A percentile compares a stretch with the other conserved stretches of the same genome.
Conservation (phyloP, 2,888 invertebrate genomes). For the Melipona beecheii region DNA sequence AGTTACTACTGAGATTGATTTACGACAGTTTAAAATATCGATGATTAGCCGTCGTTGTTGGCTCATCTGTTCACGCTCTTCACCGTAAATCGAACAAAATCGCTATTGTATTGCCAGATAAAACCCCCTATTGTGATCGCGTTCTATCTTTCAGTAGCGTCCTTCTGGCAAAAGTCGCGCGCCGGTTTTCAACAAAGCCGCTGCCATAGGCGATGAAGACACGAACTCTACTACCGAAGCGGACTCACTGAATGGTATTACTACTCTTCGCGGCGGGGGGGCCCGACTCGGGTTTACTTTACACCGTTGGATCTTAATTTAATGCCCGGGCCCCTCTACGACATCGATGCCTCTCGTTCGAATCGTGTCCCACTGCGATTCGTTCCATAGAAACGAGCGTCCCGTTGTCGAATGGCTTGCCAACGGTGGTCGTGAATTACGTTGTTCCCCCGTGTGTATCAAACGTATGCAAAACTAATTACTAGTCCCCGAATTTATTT, state of each 20-base stretch:
- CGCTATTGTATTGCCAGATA: neutral
- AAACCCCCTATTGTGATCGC: neutral
- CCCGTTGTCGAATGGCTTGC: slow-evolving; percentile 15
- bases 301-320: slow-evolving; percentile 75
- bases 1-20: too few relatives aligned
- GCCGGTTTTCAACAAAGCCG: slow-evolving; percentile 40
- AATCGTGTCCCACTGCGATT: slow-evolving; percentile 17
- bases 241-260: slow-evolving; percentile 71
- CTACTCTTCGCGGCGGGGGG: slow-evolving; percentile 71
- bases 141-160: neutral
- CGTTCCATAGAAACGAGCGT: slow-evolving; percentile 35
- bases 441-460: neutral
- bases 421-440: slow-evolving; percentile 26
- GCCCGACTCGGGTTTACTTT: slow-evolving; percentile 69
- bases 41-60: too few relatives aligned
- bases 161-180: slow-evolving; percentile 25
- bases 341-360: slow-evolving; percentile 54
- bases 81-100: too few relatives aligned
- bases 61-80: too few relatives aligned
- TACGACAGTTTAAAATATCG: too few relatives aligned
- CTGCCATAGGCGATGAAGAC: slow-evolving; percentile 69
- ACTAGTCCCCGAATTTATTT: too few relatives aligned
- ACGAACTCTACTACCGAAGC: slow-evolving; percentile 71
- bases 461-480: neutral
- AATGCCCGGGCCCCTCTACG: slow-evolving; percentile 58